A percentile compares a stretch with the other conserved stretches of the same genome.
phyloP scores from a whole-genome alignment of 2,888 invertebrate species.

The Leptinotarsa juncta region DNA sequence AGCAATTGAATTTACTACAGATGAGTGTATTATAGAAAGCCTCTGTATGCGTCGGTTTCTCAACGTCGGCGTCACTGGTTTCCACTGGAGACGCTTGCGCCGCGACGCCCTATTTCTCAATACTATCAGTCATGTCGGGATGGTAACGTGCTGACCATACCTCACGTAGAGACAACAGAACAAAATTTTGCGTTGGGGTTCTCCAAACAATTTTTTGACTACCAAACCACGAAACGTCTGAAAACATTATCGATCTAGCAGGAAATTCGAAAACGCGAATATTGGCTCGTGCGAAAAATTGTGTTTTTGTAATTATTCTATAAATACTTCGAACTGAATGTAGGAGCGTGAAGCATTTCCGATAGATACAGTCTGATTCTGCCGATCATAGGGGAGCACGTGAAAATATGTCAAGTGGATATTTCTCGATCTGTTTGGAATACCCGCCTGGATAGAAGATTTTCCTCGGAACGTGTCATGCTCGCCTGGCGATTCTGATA shows the following conservation, averaged over 20 bases:
- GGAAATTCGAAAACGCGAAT: not conserved
- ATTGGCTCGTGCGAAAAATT: not conserved
- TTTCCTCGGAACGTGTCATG: slow-evolving; percentile 21
- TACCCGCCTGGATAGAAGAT: slow-evolving; percentile 25
- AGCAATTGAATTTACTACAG: too few species aligned
- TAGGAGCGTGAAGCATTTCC: slow-evolving; percentile 13
- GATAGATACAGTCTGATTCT: slow-evolving; percentile 6
- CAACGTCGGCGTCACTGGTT: slow-evolving; percentile 25
- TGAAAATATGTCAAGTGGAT: slow-evolving; percentile 35
- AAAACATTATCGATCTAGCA: not conserved
- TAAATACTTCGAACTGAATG: slow-evolving; percentile 26
- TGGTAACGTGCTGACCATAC: slow-evolving; percentile 35
- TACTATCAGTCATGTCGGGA: slow-evolving; percentile 49
- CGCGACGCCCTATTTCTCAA: slow-evolving; percentile 52
- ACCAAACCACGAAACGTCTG: too few species aligned
- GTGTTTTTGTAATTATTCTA: slow-evolving; percentile 8
- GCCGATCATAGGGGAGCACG: slow-evolving; percentile 1
- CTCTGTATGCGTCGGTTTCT: not conserved
- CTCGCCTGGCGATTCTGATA: slow-evolving; percentile 31
- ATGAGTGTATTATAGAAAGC: too few species aligned
- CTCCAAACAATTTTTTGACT: not conserved
- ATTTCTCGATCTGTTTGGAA: slow-evolving; percentile 23
- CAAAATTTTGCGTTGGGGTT: slow-evolving; percentile 22
- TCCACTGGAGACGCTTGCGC: slow-evolving; percentile 54
- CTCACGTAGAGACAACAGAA: slow-evolving; percentile 23